Conservation (phyloP, 2,797 vertebrate species). For the Notamacropus eugenii region DNA sequence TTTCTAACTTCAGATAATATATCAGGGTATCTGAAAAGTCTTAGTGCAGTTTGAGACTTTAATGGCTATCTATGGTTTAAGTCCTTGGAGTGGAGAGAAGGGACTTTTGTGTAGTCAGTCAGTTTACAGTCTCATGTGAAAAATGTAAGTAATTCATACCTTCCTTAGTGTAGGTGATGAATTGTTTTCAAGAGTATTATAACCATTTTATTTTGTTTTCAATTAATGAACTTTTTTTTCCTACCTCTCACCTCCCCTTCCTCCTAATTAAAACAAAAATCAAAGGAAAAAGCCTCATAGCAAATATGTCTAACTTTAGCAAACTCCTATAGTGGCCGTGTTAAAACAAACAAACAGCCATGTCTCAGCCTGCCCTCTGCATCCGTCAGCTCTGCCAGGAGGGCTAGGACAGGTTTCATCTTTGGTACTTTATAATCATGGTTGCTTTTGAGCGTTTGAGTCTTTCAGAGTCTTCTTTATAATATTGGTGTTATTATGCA, state of each 20-base stretch:
- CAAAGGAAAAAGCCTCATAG: not conserved
- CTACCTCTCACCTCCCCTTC: not conserved
- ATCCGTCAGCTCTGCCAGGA: not conserved
- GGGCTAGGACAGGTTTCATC: fast-evolving
- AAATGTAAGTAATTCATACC: not conserved
- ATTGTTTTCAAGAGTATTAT: not conserved
- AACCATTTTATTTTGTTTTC: not conserved
- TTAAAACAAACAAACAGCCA: not conserved
- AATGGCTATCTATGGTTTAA: not conserved
- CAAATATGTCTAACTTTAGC: not conserved
- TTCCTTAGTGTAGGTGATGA: not conserved
- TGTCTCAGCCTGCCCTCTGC: not conserved
- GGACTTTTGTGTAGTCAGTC: not conserved
- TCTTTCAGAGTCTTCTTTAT: not conserved
- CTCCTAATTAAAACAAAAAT: not conserved
- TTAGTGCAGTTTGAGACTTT: slow-evolving; percentile 21
- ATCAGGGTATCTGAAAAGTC: not conserved
- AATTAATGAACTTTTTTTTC: not conserved
- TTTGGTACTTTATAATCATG: not conserved
- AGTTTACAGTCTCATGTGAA: not conserved
- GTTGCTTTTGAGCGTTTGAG: not conserved
- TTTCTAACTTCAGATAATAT: not conserved
- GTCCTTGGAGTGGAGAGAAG: not conserved
- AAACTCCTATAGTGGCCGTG: not conserved
- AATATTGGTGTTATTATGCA: not conserved